Evolutionary conservation across 1,140 invertebrate genomes (phyloP), one percentile per base, ranked within the genome.

Genomic region (Rhagoletis pomonella): DNA sequence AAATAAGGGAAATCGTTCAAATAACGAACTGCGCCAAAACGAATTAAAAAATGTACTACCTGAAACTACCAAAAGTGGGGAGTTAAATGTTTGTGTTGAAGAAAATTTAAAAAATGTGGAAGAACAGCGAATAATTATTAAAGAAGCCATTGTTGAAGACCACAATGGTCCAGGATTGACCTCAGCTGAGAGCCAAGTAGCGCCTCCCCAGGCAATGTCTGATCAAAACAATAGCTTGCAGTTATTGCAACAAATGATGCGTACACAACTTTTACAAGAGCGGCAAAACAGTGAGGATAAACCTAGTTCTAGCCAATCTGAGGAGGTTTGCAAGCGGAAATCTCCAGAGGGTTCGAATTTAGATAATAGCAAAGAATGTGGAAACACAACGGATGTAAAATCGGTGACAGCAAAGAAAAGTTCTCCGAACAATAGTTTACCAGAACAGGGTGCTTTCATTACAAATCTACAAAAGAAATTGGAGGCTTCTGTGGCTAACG

Each of bases 1-100:
- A 88, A 92, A 92, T 87, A 92, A 92, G 86, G 91, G 90, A 39
- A 92, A 92, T 84, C 89, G 89, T 19, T 29, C 85, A 86, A 67
- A 2, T 87, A 86, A 50, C 29, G 86, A 88, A 6, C 3, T 58
- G 3, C 47, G 19, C 44, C 50, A 14, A 29, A 67, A 1, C 44
- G 64, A 69, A 19, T 65, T 39, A 47, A 3, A 17, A n/a, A 62
- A 55, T 62, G 55, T 29, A 73, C 84, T 9, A 12, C 60, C 58
- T 58, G 12, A 59, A 65, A 50, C 10, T n/a, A 58, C 2, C 19
- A 44, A 10, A 69, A 87, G 50, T 12, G n/a, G 81, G 29, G 73
- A 64, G 47, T 29, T 14, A 85, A 58, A 59, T 39, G 5, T 1
- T 44, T 1, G 4, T 44, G 44, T n/a, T 47, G 59, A 62, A 6